These are phyloP conservation scores for Hypomecis atomaria DNA, from an alignment of 2,888 invertebrate species.

Conservation along the genomic window DNA sequence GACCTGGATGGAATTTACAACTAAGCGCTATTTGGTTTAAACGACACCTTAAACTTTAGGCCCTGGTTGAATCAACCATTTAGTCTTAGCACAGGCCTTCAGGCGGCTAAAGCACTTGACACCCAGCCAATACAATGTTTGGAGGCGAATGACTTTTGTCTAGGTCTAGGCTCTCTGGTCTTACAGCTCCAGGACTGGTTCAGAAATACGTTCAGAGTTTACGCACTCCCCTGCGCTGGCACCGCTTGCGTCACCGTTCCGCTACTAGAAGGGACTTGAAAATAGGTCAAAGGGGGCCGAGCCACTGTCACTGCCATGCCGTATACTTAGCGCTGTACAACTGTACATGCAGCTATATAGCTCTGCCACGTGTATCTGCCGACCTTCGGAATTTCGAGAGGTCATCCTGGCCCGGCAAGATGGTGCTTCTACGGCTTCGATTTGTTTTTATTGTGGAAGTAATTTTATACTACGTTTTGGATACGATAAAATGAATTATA, in stretches of 20 bases:
- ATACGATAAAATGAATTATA: not conserved
- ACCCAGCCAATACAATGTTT: too few relatives aligned
- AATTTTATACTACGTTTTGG: not conserved
- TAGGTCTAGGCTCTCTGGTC: too few relatives aligned
- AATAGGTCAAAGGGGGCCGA: conserved; percentile 81
- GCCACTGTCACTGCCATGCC: conserved; percentile 78
- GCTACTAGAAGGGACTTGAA: conserved; percentile 70
- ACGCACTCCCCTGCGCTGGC: conserved; percentile 32
- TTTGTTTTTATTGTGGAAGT: conserved; percentile 32
- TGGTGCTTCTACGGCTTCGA: conserved; percentile 49
- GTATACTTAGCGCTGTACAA: conserved; percentile 47
- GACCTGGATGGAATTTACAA: too few relatives aligned
- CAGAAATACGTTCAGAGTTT: conserved; percentile 3
- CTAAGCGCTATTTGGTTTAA: too few relatives aligned
- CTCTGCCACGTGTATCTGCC: conserved; percentile 56
- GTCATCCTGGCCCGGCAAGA: conserved; percentile 47
- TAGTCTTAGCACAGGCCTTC: too few relatives aligned
- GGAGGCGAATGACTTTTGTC: too few relatives aligned
- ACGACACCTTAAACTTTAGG: too few relatives aligned
- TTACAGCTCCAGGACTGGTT: not conserved
- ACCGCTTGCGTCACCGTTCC: conserved; percentile 71
- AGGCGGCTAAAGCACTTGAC: too few relatives aligned
- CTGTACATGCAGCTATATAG: conserved; percentile 35
- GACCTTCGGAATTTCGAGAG: conserved; percentile 67
- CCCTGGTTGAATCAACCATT: too few relatives aligned